A percentile compares a stretch with the other conserved stretches of the same genome.
Conservation (phyloP, 2,113 vertebrate species). For the Anguilla rostrata region DNA sequence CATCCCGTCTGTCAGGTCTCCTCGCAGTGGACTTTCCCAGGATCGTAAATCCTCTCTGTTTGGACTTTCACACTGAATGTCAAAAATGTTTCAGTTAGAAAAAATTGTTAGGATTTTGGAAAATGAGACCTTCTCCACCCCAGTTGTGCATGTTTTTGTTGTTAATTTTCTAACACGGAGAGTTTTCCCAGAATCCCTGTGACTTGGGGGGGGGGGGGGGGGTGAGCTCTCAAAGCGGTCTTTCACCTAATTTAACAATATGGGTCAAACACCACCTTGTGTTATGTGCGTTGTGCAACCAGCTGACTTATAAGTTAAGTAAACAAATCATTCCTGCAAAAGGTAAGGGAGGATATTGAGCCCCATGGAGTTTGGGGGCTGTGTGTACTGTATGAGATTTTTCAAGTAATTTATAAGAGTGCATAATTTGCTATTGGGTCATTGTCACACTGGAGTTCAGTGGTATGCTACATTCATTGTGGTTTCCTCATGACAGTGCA, state of each 20-base stretch:
- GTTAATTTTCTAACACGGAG: background rate
- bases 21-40: background rate
- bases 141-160: background rate
- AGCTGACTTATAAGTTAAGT: background rate
- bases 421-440: background rate
- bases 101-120: background rate
- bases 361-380: background rate
- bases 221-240: background rate
- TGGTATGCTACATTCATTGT: background rate
- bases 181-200: background rate
- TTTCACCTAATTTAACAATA: background rate
- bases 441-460: background rate
- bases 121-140: background rate
- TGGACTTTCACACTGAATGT: no score
- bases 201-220: background rate
- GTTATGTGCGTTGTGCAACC: background rate
- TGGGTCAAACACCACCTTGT: background rate
- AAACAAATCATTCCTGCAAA: background rate
- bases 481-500: background rate
- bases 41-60: background rate
- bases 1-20: background rate
- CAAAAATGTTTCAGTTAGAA: no score
- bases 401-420: no score
- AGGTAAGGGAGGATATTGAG: background rate
- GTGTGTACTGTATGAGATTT: background rate